phyloP scores from a whole-genome alignment of 2,888 invertebrate genomes.

The Pseudolycoriella hygida region DNA sequence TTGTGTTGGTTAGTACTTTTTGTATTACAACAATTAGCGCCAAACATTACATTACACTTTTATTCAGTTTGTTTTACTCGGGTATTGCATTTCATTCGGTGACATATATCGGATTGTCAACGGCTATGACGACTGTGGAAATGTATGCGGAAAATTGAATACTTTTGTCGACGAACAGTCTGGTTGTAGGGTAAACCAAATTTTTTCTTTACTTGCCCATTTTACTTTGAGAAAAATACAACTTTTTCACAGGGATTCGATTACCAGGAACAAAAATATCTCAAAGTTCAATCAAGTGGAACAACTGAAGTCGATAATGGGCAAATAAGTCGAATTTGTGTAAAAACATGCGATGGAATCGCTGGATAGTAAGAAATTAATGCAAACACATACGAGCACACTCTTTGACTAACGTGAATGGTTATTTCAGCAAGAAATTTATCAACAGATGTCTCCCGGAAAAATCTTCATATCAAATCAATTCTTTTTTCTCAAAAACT shows the following conservation, averaged over 20 bases:
- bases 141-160: conserved; percentile 36
- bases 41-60: not conserved
- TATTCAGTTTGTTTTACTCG: conserved; percentile 22
- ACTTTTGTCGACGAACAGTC: conserved; percentile 4
- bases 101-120: conserved; percentile 38
- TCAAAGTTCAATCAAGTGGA: conserved; percentile 19
- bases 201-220: conserved; percentile 13
- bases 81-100: conserved; percentile 32
- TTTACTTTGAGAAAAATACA: no score
- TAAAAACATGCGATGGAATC: conserved; percentile 17
- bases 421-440: conserved; percentile 31
- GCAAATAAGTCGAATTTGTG: conserved; percentile 20
- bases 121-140: conserved; percentile 45
- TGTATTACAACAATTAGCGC: not conserved
- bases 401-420: no score
- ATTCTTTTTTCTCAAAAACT: conserved; percentile 30
- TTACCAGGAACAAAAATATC: conserved; percentile 15
- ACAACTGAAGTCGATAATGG: conserved; percentile 10
- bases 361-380: conserved; percentile 21
- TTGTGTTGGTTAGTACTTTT: conserved; percentile 3
- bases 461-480: conserved; percentile 17
- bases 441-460: conserved; percentile 36
- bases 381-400: no score
- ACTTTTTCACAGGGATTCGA: conserved; percentile 12
- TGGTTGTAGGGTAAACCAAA: conserved; percentile 26